A percentile compares a stretch with the other conserved stretches of the same genome.
These are phyloP conservation scores for Atractosteus spatula DNA, from an alignment of 2,113 vertebrate species.

Conservation along the genomic window DNA sequence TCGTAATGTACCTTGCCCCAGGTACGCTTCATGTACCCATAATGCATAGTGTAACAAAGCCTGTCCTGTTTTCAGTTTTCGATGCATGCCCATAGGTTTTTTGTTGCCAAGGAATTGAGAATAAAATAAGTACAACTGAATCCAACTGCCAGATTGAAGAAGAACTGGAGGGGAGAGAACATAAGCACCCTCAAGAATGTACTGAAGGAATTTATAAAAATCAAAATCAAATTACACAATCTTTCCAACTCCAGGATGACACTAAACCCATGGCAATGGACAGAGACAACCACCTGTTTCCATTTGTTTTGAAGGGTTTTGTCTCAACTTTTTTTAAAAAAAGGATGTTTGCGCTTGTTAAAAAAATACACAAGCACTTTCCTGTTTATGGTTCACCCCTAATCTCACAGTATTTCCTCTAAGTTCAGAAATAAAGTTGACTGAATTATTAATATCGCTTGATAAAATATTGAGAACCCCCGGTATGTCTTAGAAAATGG, in stretches of 20 bases:
- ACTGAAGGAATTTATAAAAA: too few species aligned
- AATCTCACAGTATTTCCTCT: not conserved
- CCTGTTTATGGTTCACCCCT: not conserved
- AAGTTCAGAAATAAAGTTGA: not conserved
- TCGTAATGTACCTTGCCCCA: too few species aligned
- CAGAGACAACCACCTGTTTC: too few species aligned
- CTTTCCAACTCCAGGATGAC: not conserved
- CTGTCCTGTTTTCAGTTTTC: too few species aligned
- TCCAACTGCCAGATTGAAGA: not conserved
- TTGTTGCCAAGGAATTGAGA: not conserved
- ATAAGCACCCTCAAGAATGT: not conserved
- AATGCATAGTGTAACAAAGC: too few species aligned
- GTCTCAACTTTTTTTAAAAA: too few species aligned
- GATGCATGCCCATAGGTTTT: not conserved
- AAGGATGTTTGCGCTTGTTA: too few species aligned
- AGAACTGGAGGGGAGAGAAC: not conserved
- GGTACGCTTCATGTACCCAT: too few species aligned
- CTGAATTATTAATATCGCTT: slow-evolving; percentile 47
- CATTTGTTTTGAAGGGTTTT: too few species aligned
- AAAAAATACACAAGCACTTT: not conserved
- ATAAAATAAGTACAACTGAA: not conserved
- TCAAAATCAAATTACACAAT: not conserved
- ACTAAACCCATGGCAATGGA: too few species aligned
- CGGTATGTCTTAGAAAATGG: slow-evolving; percentile 37
- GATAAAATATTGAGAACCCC: slow-evolving; percentile 42